Evolutionary conservation across 1,140 invertebrate species (phyloP), one percentile per base, ranked within the genome.

Genomic region (Drosophila suzukii): DNA sequence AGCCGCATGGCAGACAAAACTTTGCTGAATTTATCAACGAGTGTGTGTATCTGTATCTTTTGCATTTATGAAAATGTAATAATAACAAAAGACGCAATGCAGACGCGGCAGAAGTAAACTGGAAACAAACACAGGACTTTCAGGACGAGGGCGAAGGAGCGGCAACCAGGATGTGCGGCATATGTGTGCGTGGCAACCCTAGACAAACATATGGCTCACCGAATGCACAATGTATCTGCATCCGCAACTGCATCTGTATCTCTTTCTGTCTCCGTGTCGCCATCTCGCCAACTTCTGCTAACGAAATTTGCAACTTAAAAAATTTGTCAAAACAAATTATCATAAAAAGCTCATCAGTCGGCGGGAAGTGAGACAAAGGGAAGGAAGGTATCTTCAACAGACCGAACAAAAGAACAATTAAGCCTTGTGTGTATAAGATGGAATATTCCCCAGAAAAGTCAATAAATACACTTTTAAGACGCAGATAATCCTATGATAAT

Each of bases 61-160:
- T 89, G 84, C 83, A 88, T 88, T 88, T 88, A 88, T 88, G 83
- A 88, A 88, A 88, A 88, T 89, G 83, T 88, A 88, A 88, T 88
- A 88, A 88, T 83, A 88, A 88, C 83, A 88, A 88, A 88, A 88
- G 83, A 88, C 83, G 83, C 83, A 88, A 74, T 88, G 83, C 83
- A 88, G 83, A 88, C 79, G 73, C 74, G 62, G 62, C 73, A 75
- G 74, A 65, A 76, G 74, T 55, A 76, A 76, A 67, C 73, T 76
- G 53, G 38, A 75, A 65, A 75, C 72, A 75, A 75, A 76, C 73
- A 65, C 47, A 53, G 46, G 36, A 39, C 46, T 36, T 32, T 24
- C 43, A 47, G 56, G 61, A n/a, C 11, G 57, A 32, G 30, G 32
- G 41, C 11, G 57, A 39, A 30, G 43, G 57, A 13, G 30, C 30